Percentiles rank a stretch among this genome's conserved stretches.
Conservation (phyloP, 2,888 invertebrate genomes). For the Clivina fossor region DNA sequence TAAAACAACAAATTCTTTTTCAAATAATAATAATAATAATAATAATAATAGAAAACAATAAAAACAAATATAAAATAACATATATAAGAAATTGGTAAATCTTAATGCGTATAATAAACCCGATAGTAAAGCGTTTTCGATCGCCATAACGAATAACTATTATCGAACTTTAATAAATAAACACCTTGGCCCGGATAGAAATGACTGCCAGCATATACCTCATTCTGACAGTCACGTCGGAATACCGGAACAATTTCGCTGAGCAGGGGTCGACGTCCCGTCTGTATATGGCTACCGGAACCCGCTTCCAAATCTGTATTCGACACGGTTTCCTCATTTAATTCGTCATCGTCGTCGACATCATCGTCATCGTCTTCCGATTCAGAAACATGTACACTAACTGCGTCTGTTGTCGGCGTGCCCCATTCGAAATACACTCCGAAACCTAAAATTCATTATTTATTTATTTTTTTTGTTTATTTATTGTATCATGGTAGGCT, state of each 20-base stretch:
- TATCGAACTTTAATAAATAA: conserved; percentile 98
- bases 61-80: conserved; percentile 14
- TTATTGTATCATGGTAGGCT: no score
- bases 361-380: conserved; percentile 89
- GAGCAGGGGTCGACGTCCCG: conserved; percentile 58
- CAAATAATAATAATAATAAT: conserved; percentile 23
- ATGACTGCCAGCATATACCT: conserved; percentile 97
- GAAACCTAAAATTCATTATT: no score
- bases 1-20: conserved; percentile 2
- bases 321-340: conserved; percentile 51
- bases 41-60: conserved; percentile 3
- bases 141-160: conserved; percentile 98
- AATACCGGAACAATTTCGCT: conserved; percentile 93
- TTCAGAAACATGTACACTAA: conserved; percentile 95
- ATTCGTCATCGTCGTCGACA: conserved; percentile 62
- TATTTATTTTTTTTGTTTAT: no score
- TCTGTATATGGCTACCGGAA: no score
- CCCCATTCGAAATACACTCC: conserved; percentile 99
- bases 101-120: conserved; percentile 89
- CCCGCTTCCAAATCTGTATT: conserved; percentile 66
- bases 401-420: conserved; percentile 77
- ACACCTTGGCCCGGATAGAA: conserved; percentile 96
- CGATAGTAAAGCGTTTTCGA: conserved; percentile 99
- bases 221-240: conserved; percentile 93
- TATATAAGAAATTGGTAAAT: conserved; percentile 6